phyloP scores from a whole-genome alignment of 2,113 vertebrate genomes.

The Chiloscyllium plagiosum region DNA sequence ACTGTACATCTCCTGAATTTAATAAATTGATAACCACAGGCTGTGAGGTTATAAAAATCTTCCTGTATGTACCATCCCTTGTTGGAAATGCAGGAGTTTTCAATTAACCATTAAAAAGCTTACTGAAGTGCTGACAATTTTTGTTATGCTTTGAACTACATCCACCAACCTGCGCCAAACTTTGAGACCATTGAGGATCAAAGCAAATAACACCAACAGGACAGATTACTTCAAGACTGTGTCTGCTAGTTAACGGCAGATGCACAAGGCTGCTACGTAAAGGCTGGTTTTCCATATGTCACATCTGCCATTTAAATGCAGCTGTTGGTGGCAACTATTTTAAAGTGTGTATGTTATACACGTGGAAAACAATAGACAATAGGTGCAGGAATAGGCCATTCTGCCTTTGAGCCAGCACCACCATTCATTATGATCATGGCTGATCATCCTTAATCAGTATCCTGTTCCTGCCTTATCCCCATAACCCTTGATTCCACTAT shows the following conservation, averaged over 20 bases:
- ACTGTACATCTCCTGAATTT: not conserved
- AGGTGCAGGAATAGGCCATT: too few relatives aligned
- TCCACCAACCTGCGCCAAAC: not conserved
- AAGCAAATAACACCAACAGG: not conserved
- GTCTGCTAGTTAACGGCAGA: not conserved
- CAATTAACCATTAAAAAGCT: not conserved
- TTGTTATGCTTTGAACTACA: not conserved
- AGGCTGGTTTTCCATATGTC: not conserved
- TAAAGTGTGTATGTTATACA: not conserved
- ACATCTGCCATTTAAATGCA: not conserved
- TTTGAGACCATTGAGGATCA: not conserved
- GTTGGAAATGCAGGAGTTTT: not conserved
- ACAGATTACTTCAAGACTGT: not conserved
- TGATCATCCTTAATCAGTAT: too few relatives aligned
- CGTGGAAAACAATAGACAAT: not conserved
- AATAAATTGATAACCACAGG: not conserved
- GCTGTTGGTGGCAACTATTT: not conserved
- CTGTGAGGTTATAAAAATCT: not conserved
- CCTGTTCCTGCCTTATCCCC: too few relatives aligned
- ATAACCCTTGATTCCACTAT: too few relatives aligned
- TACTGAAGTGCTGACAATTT: not conserved
- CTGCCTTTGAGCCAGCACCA: too few relatives aligned
- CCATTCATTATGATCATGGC: too few relatives aligned
- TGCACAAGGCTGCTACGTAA: not conserved
- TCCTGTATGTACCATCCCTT: not conserved